These are phyloP conservation scores for Rhysida immarginata DNA, from an alignment of 1,140 invertebrate species.

Conservation along the genomic window DNA sequence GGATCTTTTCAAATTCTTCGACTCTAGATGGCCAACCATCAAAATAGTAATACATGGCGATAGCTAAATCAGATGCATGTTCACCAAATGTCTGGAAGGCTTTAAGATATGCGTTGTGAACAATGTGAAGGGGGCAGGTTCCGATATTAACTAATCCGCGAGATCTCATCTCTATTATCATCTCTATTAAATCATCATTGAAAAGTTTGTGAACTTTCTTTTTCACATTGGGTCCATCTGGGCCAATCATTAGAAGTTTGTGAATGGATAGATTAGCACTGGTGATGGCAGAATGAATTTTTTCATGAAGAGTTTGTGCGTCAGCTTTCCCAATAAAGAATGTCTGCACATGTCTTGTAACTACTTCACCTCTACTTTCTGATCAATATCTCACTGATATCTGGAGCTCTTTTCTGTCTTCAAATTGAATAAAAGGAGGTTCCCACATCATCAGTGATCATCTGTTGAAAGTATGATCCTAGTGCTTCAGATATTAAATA, in stretches of 20 bases:
- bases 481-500: conserved; percentile 19
- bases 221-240: conserved; percentile 23
- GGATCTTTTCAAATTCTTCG: neutral
- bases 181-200: conserved; percentile 16
- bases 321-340: conserved; percentile 17
- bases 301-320: conserved; percentile 8
- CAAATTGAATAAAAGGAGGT: conserved; percentile 5
- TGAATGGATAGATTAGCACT: conserved; percentile 8
- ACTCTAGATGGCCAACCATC: neutral
- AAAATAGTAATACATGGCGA: neutral
- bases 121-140: conserved; percentile 1
- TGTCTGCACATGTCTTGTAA: conserved; percentile 14
- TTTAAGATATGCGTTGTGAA: conserved; percentile 5
- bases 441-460: conserved; percentile 11
- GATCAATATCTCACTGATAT: conserved; percentile 18
- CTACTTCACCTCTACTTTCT: conserved; percentile 10
- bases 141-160: neutral
- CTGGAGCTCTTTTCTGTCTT: conserved; percentile 16
- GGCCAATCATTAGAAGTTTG: conserved; percentile 16
- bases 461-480: conserved; percentile 16
- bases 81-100: neutral
- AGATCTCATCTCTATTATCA: too few relatives aligned
- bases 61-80: neutral
- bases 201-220: conserved; percentile 18
- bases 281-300: conserved; percentile 11